Evolutionary conservation across 2,888 invertebrate species (phyloP).

Genomic region (Rotaria macrura): DNA sequence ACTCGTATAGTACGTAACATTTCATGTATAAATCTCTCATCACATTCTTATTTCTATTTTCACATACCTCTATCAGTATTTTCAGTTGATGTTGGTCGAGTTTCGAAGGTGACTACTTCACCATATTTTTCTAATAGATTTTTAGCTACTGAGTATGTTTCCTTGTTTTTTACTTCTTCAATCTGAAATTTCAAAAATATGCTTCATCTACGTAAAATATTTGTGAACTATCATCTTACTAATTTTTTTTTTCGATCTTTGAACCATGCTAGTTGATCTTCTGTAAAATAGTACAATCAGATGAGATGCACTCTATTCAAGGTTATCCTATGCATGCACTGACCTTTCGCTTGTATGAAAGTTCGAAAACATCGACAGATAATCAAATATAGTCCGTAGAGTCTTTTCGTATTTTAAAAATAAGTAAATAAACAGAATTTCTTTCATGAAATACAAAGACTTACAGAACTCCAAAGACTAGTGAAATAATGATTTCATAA

Average conservation of each 20-base stretch:
- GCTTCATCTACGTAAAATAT: not conserved
- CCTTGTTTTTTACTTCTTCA: not conserved
- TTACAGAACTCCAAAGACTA: not conserved
- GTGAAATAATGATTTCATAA: not conserved
- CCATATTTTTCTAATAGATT: not conserved
- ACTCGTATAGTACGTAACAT: too few relatives aligned
- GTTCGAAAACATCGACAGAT: not conserved
- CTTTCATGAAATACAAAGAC: not conserved
- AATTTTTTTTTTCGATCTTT: constrained; percentile 9
- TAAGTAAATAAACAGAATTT: not conserved
- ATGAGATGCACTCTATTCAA: not conserved
- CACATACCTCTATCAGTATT: not conserved
- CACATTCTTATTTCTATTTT: too few relatives aligned
- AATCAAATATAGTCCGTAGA: not conserved
- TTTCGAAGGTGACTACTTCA: not conserved
- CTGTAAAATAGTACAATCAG: not conserved
- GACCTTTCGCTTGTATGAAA: not conserved
- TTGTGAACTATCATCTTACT: not conserved
- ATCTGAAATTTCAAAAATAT: not conserved
- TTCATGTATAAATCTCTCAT: too few relatives aligned
- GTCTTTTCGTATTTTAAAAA: not conserved
- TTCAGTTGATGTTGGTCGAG: not conserved
- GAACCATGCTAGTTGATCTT: not conserved
- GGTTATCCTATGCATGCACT: not conserved
- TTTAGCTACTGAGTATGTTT: not conserved